Base-by-base conservation (phyloP, 2,888 invertebrate genomes). In the Catocala nupta region DNA sequence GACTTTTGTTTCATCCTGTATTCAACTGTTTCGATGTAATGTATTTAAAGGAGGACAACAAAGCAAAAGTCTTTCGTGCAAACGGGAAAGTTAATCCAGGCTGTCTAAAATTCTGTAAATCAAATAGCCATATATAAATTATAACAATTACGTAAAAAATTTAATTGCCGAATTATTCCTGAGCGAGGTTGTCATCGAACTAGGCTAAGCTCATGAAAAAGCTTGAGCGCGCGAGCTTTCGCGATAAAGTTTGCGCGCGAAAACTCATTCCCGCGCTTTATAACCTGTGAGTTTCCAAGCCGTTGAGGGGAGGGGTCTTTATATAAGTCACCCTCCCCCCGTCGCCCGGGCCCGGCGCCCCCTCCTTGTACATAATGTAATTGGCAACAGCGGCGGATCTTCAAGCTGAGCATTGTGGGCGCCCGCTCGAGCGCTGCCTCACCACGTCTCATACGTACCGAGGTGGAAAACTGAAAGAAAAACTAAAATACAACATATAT, bases 211-310 rank as follows among this genome's bases (percentile, higher is more conserved):
- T 86, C 73, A 75, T 81, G 83, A 84, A 84, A 87, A 88, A 86
- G 83, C 82, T 83, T 78, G 73, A 62, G 63, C 76, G 77, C 76
- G 77, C 75, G 77, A 80, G 80, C 81, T 83, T 81, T 81, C 71
- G 86, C 83, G 85, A 90, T 90, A 90, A 90, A 92, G 88, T 92
- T 92, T 92, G 81, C 87, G 91, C 90, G 90, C 84, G 90, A 90
- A 91, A 91, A 89, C 86, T 90, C 91, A 88, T 91, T 92, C 90
- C 90, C 92, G 92, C 91, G 90, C 89, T 91, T 91, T 90, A 90
- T 87, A 87, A 84, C 85, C 83, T 83, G 83, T 79, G 87, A 87
- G 87, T 89, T 90, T 90, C 84, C 87, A 82, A 81, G 82, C 76
- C 75, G 82, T 73, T 65, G 62, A 56, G 68, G 83, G 81, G 81